These are phyloP conservation scores for Lamellibrachia luymesi DNA, from an alignment of 1,140 invertebrate genomes.

Conservation along the genomic window DNA sequence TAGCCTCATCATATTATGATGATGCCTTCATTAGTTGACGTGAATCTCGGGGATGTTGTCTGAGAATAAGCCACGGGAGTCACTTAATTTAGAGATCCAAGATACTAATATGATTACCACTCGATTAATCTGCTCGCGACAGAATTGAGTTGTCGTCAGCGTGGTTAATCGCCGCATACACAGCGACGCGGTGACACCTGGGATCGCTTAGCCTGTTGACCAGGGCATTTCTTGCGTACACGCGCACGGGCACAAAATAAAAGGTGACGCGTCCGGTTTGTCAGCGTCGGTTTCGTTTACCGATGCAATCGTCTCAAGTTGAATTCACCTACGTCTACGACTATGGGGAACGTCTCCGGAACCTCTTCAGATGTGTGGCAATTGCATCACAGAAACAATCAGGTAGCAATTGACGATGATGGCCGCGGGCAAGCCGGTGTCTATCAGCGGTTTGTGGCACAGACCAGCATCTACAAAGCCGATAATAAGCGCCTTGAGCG, in stretches of 20 bases:
- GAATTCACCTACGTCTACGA: neutral
- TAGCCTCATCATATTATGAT: no score
- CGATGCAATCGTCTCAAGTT: neutral
- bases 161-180: neutral
- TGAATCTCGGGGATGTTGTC: neutral
- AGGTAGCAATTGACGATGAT: neutral
- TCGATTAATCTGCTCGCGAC: neutral
- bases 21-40: no score
- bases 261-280: neutral
- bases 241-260: neutral
- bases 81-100: neutral
- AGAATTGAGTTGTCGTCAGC: neutral
- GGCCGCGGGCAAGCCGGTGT: neutral
- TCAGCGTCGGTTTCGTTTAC: neutral
- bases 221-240: neutral
- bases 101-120: neutral
- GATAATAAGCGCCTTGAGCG: neutral
- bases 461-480: neutral
- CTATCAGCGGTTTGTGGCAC: neutral
- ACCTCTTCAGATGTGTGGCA: neutral
- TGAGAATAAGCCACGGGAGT: neutral
- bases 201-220: neutral
- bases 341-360: neutral
- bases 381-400: neutral
- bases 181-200: neutral